Base-by-base conservation (phyloP, 2,888 invertebrate genomes). In the Zeuzera pyrina region DNA sequence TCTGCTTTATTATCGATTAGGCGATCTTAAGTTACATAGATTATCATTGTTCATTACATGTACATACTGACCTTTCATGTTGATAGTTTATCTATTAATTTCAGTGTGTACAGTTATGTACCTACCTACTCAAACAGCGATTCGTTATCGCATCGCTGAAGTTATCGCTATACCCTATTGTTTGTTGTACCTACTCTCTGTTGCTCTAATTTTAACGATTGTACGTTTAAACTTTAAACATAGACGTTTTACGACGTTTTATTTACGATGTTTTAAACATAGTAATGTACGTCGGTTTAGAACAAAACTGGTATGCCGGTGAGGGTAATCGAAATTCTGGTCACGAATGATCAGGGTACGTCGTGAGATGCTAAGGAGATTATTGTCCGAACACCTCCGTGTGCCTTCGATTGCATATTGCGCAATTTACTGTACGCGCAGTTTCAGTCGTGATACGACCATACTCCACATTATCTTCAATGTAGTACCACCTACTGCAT, bases 391-490 rank as follows among this genome's bases (percentile, higher is more conserved):
- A 56, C 57, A 47, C 56, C 51, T 50, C 51, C 52, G 55, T 59
- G 64, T 61, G 63, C 64, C 65, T 69, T 69, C 66, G 64, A 67
- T 69, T 66, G 58, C 63, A 61, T 57, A 65, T 77, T 77, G 73
- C 68, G 69, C 77, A 76, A 77, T 72, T 72, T 64, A 61, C 58
- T 64, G 70, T 70, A 72, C 66, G 69, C 66, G 52, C 47, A 42
- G 43, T 45, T 41, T 45, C 29, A 46, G 52, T 73, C 68, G 67
- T 71, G 69, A 71, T 68, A 56, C 54, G 47, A 47, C 48, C 49
- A 54, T 54, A 53, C 55, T 57, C 56, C 56, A 54, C 11, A 15
- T 5, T 66, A 65, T 59, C 63, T 66, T 59, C 60, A 63, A 65
- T 65, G 60, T 57, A 57, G 55, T 56, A 54, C n/a, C n/a, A n/a